These are phyloP conservation scores for Stictocephala bisonia DNA, from an alignment of 2,888 invertebrate species.

Conservation along the genomic window DNA sequence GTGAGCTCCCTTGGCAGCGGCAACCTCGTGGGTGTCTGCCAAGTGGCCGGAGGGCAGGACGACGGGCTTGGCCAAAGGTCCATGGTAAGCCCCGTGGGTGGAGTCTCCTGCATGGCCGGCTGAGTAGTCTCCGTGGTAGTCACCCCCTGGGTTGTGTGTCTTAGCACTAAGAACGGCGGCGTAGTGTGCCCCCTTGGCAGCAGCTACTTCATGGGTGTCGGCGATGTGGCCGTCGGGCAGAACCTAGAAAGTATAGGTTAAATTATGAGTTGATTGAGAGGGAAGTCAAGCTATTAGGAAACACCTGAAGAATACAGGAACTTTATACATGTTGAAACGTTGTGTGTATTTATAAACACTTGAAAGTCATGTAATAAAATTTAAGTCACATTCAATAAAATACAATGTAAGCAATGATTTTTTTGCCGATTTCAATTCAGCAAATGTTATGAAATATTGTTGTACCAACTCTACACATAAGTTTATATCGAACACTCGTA, in stretches of 20 bases:
- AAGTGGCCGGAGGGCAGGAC: slow-evolving; percentile 57
- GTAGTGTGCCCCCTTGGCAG: slow-evolving; percentile 41
- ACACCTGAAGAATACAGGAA: too few species aligned
- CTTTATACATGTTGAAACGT: too few species aligned
- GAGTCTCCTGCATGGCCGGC: neutral
- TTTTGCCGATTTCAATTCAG: too few species aligned
- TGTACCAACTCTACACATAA: too few species aligned
- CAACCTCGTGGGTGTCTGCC: slow-evolving; percentile 66
- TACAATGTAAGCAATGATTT: too few species aligned
- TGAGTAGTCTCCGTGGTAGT: neutral
- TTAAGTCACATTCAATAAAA: too few species aligned
- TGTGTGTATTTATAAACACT: too few species aligned
- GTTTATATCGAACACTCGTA: too few species aligned
- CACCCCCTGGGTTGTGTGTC: neutral
- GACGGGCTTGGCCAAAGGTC: slow-evolving; percentile 32
- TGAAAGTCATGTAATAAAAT: too few species aligned
- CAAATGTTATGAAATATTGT: too few species aligned
- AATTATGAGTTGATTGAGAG: too few species aligned
- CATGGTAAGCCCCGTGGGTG: slow-evolving; percentile 8
- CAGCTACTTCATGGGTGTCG: slow-evolving; percentile 27
- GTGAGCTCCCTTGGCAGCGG: slow-evolving; percentile 50
- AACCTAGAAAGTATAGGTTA: neutral
- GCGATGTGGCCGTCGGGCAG: slow-evolving; percentile 26
- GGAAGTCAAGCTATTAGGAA: too few species aligned
- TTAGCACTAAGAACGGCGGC: slow-evolving; percentile 28